phyloP scores from a whole-genome alignment of 2,113 vertebrate species.

The Elaphurus davidianus region DNA sequence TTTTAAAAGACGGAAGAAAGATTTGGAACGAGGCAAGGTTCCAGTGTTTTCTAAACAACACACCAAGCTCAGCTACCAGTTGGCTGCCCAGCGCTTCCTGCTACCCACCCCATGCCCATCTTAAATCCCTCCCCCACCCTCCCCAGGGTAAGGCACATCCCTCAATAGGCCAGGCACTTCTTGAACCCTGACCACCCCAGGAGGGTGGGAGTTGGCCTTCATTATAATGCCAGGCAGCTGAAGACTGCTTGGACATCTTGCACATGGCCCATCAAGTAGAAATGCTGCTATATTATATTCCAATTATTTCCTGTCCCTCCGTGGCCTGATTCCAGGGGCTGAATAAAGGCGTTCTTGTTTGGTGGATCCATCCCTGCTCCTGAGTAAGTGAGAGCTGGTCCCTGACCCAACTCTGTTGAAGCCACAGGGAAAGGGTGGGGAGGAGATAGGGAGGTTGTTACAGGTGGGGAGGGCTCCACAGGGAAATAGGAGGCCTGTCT shows the following conservation, averaged over 20 bases:
- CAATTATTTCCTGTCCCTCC: constrained; percentile 36
- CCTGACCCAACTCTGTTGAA: neutral
- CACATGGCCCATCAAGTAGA: neutral
- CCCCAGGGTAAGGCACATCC: neutral
- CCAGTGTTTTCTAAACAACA: constrained; percentile 72
- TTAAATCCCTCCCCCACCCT: neutral
- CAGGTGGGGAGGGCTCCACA: constrained; percentile 32
- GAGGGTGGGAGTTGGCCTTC: neutral
- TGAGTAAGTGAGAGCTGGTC: neutral
- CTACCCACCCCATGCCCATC: too few relatives aligned
- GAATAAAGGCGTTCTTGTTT: constrained; percentile 66
- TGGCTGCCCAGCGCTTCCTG: constrained; percentile 55
- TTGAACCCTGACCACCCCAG: neutral
- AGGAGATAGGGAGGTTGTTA: neutral
- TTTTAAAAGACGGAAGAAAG: constrained; percentile 72
- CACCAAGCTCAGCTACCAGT: constrained; percentile 56
- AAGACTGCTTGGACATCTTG: neutral
- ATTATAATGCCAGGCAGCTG: neutral
- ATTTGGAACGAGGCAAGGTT: constrained; percentile 69
- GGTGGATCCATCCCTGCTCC: constrained; percentile 6
- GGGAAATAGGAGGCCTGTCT: neutral
- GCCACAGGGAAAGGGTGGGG: constrained; percentile 1
- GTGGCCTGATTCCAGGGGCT: constrained; percentile 43
- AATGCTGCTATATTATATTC: constrained; percentile 44
- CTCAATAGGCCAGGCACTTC: neutral